phyloP scores from a whole-genome alignment of 2,888 invertebrate species.

The Spisula solida region DNA sequence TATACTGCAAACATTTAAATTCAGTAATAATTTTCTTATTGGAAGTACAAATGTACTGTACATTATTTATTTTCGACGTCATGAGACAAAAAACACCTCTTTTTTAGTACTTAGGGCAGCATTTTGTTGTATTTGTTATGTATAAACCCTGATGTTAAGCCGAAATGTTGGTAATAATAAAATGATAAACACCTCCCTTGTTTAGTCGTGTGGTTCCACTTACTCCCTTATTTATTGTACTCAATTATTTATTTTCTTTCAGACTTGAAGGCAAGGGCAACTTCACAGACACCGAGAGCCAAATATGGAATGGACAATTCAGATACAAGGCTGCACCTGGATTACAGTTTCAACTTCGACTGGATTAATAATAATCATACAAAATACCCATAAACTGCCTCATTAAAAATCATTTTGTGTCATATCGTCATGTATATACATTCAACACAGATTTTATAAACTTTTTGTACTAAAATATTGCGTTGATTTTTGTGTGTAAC shows the following conservation, averaged over 20 bases:
- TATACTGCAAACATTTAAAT: too few species aligned
- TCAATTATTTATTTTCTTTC: constrained; percentile 56
- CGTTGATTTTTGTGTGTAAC: neutral
- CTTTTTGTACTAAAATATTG: neutral
- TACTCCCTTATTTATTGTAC: too few species aligned
- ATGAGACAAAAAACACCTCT: too few species aligned
- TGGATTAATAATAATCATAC: constrained; percentile 70
- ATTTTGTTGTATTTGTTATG: too few species aligned
- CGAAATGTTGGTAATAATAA: too few species aligned
- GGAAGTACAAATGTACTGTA: too few species aligned
- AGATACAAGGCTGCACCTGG: constrained; percentile 87
- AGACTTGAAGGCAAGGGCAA: constrained; percentile 87
- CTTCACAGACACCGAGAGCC: constrained; percentile 86
- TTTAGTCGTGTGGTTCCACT: too few species aligned
- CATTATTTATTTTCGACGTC: too few species aligned
- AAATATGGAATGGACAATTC: constrained; percentile 87
- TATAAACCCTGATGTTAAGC: too few species aligned
- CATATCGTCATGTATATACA: neutral
- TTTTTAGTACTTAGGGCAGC: too few species aligned
- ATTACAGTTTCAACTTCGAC: constrained; percentile 84
- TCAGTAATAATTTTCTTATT: too few species aligned
- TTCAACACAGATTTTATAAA: neutral
- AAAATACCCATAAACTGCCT: neutral
- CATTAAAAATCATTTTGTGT: neutral
- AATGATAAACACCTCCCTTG: too few species aligned